Evolutionary conservation across 2,797 vertebrate genomes (phyloP), one percentile per base, ranked within the genome.

Genomic region (Denticeps clupeoides): DNA sequence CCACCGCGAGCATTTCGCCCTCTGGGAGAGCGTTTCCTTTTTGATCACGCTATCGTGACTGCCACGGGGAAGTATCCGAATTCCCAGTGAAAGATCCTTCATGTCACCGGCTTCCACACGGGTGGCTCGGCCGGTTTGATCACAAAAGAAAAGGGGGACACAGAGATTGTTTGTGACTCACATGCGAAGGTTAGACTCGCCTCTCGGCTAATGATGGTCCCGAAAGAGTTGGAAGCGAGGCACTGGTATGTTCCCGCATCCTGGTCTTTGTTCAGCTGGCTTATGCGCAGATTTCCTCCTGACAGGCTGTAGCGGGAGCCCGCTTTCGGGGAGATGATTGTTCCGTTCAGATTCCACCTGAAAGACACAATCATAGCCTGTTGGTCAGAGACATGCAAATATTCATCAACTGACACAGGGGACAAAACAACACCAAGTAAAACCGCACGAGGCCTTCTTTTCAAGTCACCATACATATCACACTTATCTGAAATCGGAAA

Each of bases 271-370:
- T 89, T 89, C 65, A 92, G 88, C 54, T 81, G 86, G 73, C 70
- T 86, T 87, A 97, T 94, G 76, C 92, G 59, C 63, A 98, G 82
- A 81, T 80, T 94, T 59, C 90, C 90, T 74, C 90, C 90, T 62
- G 89, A 84, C 53, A 90, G 59, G 48, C 85, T 88, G 85, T 90
- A 91, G 79, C 84, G 91, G 47, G 86, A 90, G 82, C 90, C 87
- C 69, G 84, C 81, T 68, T 83, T 80, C 10, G 79, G 69, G 64
- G 79, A 85, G 50, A 98, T 78, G 48, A 81, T 77, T 5, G 86
- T 89, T 25, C 89, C 86, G 26, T 98, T 98, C 65, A 94, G 73
- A 78, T 87, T 96, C 93, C 93, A 98, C 79, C 93, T 98, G 38
- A 8, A 26, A 31, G 26, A 25, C 49, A 58, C 49, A 50, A 28